These are phyloP conservation scores for Pyrochroa serraticornis DNA, from an alignment of 2,888 invertebrate species.

Conservation along the genomic window DNA sequence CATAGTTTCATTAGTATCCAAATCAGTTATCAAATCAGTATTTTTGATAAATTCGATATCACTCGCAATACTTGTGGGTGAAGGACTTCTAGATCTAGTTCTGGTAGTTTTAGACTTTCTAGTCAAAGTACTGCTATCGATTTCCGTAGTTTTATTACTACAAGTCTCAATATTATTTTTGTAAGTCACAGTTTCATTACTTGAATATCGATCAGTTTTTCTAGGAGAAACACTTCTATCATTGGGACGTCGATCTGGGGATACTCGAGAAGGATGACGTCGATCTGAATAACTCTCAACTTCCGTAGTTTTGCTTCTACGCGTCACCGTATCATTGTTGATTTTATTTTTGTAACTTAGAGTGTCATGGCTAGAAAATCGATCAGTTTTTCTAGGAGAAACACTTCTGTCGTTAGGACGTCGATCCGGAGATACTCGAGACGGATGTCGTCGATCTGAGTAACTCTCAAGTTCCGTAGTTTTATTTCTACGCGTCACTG, in stretches of 20 bases:
- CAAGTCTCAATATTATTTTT: conserved; percentile 32
- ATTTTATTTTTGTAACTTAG: conserved; percentile 35
- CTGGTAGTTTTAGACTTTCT: conserved; percentile 36
- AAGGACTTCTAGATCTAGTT: conserved; percentile 44
- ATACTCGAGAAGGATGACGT: conserved; percentile 41
- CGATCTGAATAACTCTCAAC: conserved; percentile 32
- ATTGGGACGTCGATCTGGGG: conserved; percentile 43
- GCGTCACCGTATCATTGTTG: too few species aligned
- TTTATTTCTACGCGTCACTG: conserved; percentile 34
- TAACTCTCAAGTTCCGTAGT: conserved; percentile 49
- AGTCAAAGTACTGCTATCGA: conserved; percentile 43
- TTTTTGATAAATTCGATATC: conserved; percentile 59
- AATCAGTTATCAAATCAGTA: conserved; percentile 48
- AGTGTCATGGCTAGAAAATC: conserved; percentile 44
- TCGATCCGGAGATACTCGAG: conserved; percentile 46
- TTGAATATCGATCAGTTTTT: conserved; percentile 42
- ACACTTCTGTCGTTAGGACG: conserved; percentile 32
- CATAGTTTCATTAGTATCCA: conserved; percentile 46
- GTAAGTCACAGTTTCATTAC: conserved; percentile 44
- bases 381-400: conserved; percentile 43
- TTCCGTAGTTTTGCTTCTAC: conserved; percentile 60
- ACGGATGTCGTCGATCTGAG: conserved; percentile 32
- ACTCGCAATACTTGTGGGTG: conserved; percentile 58
- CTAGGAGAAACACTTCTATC: conserved; percentile 39
- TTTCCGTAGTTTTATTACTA: conserved; percentile 32